Conservation (phyloP, 92 coral and sea anemone species). For the Zoanthus solanderi region DNA sequence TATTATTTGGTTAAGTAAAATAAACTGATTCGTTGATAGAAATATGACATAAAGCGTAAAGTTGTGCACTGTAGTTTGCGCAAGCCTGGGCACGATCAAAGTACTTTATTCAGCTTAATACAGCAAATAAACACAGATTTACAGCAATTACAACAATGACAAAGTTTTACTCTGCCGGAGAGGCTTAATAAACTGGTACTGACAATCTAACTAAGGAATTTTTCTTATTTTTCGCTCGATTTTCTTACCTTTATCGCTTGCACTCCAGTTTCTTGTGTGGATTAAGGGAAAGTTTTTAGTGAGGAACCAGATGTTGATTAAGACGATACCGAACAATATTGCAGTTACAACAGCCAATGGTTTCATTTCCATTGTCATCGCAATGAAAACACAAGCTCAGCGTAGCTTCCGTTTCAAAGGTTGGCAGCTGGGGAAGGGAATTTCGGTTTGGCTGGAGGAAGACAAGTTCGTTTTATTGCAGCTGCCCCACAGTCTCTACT, state of each 20-base stretch:
- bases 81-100: too few species aligned
- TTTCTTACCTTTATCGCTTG: background rate
- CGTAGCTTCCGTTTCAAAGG: background rate
- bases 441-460: background rate
- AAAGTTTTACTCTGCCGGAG: too few species aligned
- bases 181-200: background rate
- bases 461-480: too few species aligned
- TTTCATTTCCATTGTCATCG: background rate
- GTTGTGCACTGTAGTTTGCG: too few species aligned
- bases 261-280: background rate
- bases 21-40: too few species aligned
- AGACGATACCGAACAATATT: background rate
- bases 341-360: background rate
- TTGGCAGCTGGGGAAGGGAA: background rate
- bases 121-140: too few species aligned
- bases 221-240: background rate
- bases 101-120: too few species aligned
- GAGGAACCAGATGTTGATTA: slow-evolving; percentile 5
- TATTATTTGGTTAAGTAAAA: too few species aligned
- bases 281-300: background rate
- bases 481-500: too few species aligned
- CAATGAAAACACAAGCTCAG: background rate
- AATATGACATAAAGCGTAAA: too few species aligned
- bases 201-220: background rate
- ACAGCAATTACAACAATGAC: too few species aligned